Base-by-base conservation (phyloP, 2,888 invertebrate species). In the Chrysomela aeneicollis region DNA sequence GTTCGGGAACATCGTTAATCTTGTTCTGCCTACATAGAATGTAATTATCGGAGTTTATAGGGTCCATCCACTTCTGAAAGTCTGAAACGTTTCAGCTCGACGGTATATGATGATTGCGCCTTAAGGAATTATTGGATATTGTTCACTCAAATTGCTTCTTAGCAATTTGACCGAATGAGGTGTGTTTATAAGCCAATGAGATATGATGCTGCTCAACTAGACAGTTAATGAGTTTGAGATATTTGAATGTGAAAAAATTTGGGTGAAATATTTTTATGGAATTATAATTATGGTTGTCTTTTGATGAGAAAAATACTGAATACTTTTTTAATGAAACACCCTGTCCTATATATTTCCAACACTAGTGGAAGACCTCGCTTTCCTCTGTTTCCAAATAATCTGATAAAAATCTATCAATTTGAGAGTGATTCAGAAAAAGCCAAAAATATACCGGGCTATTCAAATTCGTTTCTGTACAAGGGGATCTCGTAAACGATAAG, bases 1-100 rank as follows among this genome's bases (percentile, higher is more conserved):
- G 79, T 79, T 78, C 79, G 77, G 74, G 77, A 70, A 78, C 79
- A 82, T 83, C 83, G 82, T 83, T 83, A 83, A 83, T 83, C 83
- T 83, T 83, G 76, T 75, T 78, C 76, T 81, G 81, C 80, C 82
- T 81, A 78, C 80, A 79, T 77, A 81, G 81, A 82, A 82, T 82
- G 82, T 82, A 82, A 82, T 82, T 82, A 82, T 82, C 78, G 77
- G 77, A 73, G 71, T 63, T 35, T 59, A 65, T 65, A 61, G 51
- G 57, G 58, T 66, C 66, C 59, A 59, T 61, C 61, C 58, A 59
- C 54, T 57, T 42, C 57, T 51, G 30, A 62, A 62, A 53, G 46
- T 47, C 47, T 51, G 53, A 53, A 30, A 53, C 54, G 53, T 18
- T 49, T 54, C 52, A 46, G 30, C 47, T 42, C 15, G 42, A 15